Conservation (phyloP, 2,113 vertebrate species). For the Phodopus roborovskii region DNA sequence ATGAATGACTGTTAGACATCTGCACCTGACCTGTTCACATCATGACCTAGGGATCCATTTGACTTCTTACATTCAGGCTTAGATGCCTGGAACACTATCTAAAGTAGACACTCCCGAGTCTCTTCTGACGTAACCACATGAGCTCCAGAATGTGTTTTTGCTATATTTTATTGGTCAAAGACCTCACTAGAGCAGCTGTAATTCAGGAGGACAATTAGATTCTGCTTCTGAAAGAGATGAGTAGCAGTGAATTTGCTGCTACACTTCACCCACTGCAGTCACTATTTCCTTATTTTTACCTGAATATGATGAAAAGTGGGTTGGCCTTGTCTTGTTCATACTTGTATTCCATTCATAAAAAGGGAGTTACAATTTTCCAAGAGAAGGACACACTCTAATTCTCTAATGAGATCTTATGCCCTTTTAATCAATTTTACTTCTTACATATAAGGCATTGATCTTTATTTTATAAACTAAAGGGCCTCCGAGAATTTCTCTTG, state of each 20-base stretch:
- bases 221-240: neutral
- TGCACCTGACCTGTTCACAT: neutral
- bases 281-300: neutral
- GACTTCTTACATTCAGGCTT: neutral
- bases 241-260: neutral
- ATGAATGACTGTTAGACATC: neutral
- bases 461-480: slow-evolving; percentile 42
- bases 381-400: neutral
- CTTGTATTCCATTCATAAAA: neutral
- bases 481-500: neutral
- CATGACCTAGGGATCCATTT: neutral
- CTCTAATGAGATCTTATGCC: neutral
- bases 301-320: neutral
- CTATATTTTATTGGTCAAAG: neutral
- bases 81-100: neutral
- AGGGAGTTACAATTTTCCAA: neutral
- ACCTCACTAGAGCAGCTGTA: neutral
- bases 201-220: neutral
- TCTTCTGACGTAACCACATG: neutral
- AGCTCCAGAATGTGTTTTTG: neutral
- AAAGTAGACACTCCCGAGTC: neutral
- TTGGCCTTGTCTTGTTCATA: neutral
- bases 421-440: neutral
- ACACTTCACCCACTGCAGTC: neutral
- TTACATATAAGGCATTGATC: neutral